Base-by-base conservation (phyloP, 2,888 invertebrate species). In the Oxyteleia sp. region DNA sequence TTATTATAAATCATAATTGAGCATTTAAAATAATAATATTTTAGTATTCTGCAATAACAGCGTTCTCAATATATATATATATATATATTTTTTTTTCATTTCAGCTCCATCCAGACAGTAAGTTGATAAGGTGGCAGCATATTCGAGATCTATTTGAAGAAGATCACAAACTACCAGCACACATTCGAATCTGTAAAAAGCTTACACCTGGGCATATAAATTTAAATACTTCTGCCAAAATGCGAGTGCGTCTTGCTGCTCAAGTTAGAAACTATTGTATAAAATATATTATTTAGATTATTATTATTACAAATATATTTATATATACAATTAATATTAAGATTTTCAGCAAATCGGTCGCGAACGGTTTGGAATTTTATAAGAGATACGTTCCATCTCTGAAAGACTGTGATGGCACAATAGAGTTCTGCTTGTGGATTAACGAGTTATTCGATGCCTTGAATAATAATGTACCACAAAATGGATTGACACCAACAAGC, bases 361-460 rank as follows among this genome's bases (percentile, higher is more conserved):
- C 61, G 16, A 53, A 63, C 4, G 72, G 51, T 8, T 61, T 53
- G n/a, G 10, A 32, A 4, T 74, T 51, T 61, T 72, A 72, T 49
- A 45, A 55, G 59, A 38, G 82, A 47, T 69, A 32, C 49, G 11
- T 68, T 74, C 45, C 66, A 26, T 16, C 38, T 13, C 38, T 75
- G 8, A 10, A n/a, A 45, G 64, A 64, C 13, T 66, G 64, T 32
- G 64, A 64, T 51, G 10, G 26, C 3, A 75, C 74, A 20, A 43
- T 61, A 8, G 53, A 74, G 13, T 64, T 64, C 7, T 74, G 64
- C 35, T n/a, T 20, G 5, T 53, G 45, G 35, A 64, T 75, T 1
- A 38, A 75, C 29, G 11, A 45, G 3, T 29, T 75, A 26, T 75
- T 75, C 47, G 75, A 66, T 64, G 55, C 55, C 1, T 23, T 74